Evolutionary conservation across 2,797 vertebrate genomes (phyloP).

Genomic region (Sandelia bainsii): DNA sequence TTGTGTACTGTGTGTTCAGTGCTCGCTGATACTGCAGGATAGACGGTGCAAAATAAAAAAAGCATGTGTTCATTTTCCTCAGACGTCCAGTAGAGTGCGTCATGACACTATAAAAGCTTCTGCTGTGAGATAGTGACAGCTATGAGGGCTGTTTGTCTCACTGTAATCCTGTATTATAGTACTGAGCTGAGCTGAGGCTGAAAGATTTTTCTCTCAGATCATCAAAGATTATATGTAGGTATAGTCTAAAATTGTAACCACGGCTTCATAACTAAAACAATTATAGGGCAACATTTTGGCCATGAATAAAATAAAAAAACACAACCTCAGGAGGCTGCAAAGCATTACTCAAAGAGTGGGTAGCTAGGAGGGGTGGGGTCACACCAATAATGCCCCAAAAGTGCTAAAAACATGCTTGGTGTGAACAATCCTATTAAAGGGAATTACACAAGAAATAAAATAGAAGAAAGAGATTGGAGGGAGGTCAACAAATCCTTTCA

Average conservation of each 20-base stretch:
- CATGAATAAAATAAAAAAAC: constrained; percentile 14
- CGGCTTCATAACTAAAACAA: background rate
- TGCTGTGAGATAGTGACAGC: background rate
- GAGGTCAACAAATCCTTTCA: too few species aligned
- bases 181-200: background rate
- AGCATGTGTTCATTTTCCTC: constrained; percentile 38
- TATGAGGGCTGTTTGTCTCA: background rate
- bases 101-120: constrained; percentile 26
- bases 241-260: background rate
- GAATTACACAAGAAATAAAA: too few species aligned
- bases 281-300: background rate
- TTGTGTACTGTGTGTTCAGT: background rate
- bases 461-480: too few species aligned
- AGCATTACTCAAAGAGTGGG: background rate
- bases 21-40: constrained; percentile 1
- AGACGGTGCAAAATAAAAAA: background rate
- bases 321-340: background rate
- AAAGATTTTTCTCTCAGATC: too few species aligned
- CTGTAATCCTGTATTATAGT: background rate
- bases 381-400: too few species aligned
- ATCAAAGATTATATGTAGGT: background rate
- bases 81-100: constrained; percentile 66
- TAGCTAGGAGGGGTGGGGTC: background rate
- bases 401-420: background rate
- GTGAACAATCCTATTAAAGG: background rate